Evolutionary conservation across 1,140 invertebrate genomes (phyloP), one percentile per base, ranked within the genome.

Genomic region (Phortica variegata): DNA sequence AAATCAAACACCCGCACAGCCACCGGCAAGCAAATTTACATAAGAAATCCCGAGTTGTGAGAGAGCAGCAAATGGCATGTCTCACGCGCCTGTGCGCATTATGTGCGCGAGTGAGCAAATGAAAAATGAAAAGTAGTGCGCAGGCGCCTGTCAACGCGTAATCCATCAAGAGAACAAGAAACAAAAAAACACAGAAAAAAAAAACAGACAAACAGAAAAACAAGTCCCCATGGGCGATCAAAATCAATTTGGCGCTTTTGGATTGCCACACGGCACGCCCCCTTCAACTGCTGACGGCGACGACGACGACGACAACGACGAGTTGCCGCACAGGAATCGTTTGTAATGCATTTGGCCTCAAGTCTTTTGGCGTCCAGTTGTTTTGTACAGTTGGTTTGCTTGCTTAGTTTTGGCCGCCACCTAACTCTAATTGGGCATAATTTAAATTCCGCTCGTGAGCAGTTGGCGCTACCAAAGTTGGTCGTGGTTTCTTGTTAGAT

Each of bases 401-500:
- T 16, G 33, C 44, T 49, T 46, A 46, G 43, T 44, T 47, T 48
- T 38, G 49, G 61, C 60, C 53, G 47, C 57, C 65, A 68, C 63
- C 60, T 68, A 68, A 60, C 63, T 68, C 63, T 68, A 68, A 68
- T 68, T 68, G 63, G 63, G 65, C 63, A 68, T 68, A 68, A 68
- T 68, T 68, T 68, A 68, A 68, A 68, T 68, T 68, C 63, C 63
- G 58, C 46, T 68, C 63, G 63, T 68, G 63, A 68, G 63, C 63
- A 63, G 65, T 68, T 68, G 63, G 65, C 63, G 63, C 63, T 68
- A 69, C 63, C 65, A 61, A 68, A 58, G 54, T 63, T 63, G 57
- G 54, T 40, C 17, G 44, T 54, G n/a, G n/a, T n/a, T n/a, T 26
- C 23, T 26, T 10, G 23, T 26, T 26, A 26, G 23, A 26, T 26